Base-by-base conservation (phyloP, 1,140 invertebrate species). In the Idris sp. region DNA sequence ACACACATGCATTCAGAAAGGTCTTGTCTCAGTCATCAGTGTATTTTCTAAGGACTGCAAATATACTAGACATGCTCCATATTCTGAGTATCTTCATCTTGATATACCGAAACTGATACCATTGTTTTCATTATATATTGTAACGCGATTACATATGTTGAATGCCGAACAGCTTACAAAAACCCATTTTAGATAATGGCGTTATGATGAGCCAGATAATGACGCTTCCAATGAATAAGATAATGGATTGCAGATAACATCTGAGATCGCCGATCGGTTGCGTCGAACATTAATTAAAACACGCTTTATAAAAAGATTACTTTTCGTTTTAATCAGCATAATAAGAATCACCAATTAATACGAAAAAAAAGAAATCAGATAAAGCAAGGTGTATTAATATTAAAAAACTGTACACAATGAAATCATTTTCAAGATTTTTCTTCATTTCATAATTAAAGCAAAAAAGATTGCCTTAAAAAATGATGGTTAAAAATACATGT, bases 61-160 rank as follows among this genome's bases (percentile, higher is more conserved):
- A 30, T 36, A 38, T 38, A 38, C 13, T 1, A 16, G 10, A 0
- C 31, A 49, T 56, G 67, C 26, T 71, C 67, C 41, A 62, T 71
- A 71, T 71, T 62, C 40, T 2, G 31, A 62, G 49, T 62, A 71
- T 61, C 67, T 71, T 62, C 56, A 71, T 71, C 58, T 72, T 72
- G 68, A 72, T 72, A 62, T 14, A 22, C 56, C 19, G 15, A 62
- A 62, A 56, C 58, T 62, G 56, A 72, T 62, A 72, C 35, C 58
- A 72, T 72, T 62, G 68, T 62, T 72, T 72, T 31, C 68, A 49
- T 62, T 72, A 43, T 72, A 49, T 49, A 62, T 49, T 41, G 43
- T 64, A 58, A 73, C 58, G 14, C 49, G 59, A 64, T 58, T 64
- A 62, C 26, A 48, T 9, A 43, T 35, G 48, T 19, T 33, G 35